phyloP scores from a whole-genome alignment of 2,888 invertebrate species.

The Clanis bilineata region DNA sequence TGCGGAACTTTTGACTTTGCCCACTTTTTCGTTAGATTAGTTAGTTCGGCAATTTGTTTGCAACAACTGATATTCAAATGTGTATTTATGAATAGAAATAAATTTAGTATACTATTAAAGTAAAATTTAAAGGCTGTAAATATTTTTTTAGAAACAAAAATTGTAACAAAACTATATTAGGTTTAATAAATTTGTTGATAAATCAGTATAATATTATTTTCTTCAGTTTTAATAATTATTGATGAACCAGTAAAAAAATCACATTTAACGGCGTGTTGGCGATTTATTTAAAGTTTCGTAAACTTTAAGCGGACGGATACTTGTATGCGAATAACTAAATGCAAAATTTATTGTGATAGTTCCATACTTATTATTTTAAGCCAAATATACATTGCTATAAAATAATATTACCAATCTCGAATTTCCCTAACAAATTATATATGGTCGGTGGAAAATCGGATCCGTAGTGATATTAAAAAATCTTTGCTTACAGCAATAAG shows the following conservation, averaged over 20 bases:
- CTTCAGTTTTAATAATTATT: neutral
- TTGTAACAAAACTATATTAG: too few species aligned
- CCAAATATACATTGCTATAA: neutral
- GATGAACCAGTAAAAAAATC: neutral
- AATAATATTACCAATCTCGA: neutral
- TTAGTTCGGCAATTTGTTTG: constrained; percentile 52
- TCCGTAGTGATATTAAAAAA: constrained; percentile 4
- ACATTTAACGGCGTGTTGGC: neutral
- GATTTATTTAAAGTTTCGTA: neutral
- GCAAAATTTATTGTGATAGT: neutral
- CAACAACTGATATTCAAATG: constrained; percentile 45
- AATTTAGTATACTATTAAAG: neutral
- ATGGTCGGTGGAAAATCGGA: constrained; percentile 1
- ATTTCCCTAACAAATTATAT: neutral
- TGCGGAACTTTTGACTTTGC: constrained; percentile 69
- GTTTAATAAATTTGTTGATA: too few species aligned
- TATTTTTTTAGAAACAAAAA: neutral
- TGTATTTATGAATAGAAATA: constrained; percentile 22
- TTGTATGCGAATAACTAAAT: neutral
- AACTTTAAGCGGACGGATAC: neutral
- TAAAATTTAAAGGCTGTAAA: neutral
- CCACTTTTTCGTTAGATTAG: constrained; percentile 65
- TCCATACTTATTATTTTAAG: neutral
- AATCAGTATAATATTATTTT: neutral
- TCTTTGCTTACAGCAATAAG: constrained; percentile 9